These are phyloP conservation scores for Silurus asotus DNA, from an alignment of 2,113 vertebrate species.

Conservation along the genomic window DNA sequence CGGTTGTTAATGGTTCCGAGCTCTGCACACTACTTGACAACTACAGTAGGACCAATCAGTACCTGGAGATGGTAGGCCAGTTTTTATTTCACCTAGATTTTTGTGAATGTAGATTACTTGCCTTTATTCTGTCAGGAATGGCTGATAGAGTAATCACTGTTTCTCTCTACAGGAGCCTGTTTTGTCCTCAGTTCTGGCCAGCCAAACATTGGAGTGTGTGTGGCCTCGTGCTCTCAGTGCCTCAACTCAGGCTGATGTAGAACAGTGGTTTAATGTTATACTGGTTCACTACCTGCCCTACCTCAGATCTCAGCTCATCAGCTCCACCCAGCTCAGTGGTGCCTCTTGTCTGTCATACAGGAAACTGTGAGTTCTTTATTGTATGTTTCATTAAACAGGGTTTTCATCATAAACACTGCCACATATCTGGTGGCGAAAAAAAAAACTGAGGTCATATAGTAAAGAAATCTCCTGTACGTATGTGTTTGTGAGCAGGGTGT, in stretches of 20 bases:
- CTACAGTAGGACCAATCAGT: conserved; percentile 60
- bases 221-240: conserved; percentile 67
- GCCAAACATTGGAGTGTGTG: conserved; percentile 63
- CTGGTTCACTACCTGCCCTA: conserved; percentile 64
- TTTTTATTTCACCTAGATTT: not conserved
- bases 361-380: conserved; percentile 58
- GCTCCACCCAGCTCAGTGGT: conserved; percentile 47
- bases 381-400: not conserved
- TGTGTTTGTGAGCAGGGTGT: too few species aligned
- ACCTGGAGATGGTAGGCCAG: conserved; percentile 56
- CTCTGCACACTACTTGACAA: conserved; percentile 60
- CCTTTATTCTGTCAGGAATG: conserved; percentile 46
- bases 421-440: not conserved
- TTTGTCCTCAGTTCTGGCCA: conserved; percentile 45
- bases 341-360: conserved; percentile 65
- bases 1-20: conserved; percentile 42
- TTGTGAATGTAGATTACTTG: not conserved
- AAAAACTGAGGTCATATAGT: too few species aligned
- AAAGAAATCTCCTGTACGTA: too few species aligned
- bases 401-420: not conserved
- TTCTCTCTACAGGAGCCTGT: conserved; percentile 60
- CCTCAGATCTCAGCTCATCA: conserved; percentile 66
- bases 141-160: conserved; percentile 60
- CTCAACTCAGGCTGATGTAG: conserved; percentile 55
- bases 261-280: conserved; percentile 64